These are phyloP conservation scores for Heliconius cydno DNA, from an alignment of 2,888 invertebrate species.

Conservation along the genomic window DNA sequence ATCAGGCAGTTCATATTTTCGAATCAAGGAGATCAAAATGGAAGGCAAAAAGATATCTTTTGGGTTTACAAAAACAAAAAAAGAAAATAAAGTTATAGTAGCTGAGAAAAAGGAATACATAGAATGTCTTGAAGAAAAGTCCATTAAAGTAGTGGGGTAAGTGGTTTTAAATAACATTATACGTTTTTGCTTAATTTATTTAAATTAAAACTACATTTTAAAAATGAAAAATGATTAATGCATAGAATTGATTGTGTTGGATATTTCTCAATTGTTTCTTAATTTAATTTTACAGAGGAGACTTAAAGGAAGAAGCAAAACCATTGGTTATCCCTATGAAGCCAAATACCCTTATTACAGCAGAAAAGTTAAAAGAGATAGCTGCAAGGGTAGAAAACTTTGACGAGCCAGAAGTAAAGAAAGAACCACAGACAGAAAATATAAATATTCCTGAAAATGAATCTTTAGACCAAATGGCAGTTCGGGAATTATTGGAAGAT, in stretches of 20 bases:
- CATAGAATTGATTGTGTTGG: too few species aligned
- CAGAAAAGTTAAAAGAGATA: conserved; percentile 76
- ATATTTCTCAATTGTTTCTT: too few species aligned
- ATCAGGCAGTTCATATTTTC: neutral
- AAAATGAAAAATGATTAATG: neutral
- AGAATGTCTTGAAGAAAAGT: conserved; percentile 89
- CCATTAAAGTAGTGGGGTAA: conserved; percentile 90
- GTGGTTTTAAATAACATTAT: conserved; percentile 52
- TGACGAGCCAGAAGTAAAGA: conserved; percentile 73
- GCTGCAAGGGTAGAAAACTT: conserved; percentile 79
- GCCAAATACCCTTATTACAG: conserved; percentile 80
- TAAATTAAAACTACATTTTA: neutral
- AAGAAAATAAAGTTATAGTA: conserved; percentile 65
- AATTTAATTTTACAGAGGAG: conserved; percentile 67
- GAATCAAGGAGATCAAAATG: conserved; percentile 62
- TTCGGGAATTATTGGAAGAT: conserved; percentile 87
- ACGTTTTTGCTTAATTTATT: neutral
- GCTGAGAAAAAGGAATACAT: conserved; percentile 87
- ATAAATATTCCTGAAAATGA: conserved; percentile 57
- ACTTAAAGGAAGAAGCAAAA: conserved; percentile 76
- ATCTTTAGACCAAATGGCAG: conserved; percentile 87
- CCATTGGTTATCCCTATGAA: conserved; percentile 87
- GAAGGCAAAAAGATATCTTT: conserved; percentile 91
- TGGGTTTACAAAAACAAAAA: conserved; percentile 88
- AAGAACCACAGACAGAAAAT: conserved; percentile 48